phyloP scores from a whole-genome alignment of 2,113 vertebrate genomes.

The Poeciliopsis prolifica region DNA sequence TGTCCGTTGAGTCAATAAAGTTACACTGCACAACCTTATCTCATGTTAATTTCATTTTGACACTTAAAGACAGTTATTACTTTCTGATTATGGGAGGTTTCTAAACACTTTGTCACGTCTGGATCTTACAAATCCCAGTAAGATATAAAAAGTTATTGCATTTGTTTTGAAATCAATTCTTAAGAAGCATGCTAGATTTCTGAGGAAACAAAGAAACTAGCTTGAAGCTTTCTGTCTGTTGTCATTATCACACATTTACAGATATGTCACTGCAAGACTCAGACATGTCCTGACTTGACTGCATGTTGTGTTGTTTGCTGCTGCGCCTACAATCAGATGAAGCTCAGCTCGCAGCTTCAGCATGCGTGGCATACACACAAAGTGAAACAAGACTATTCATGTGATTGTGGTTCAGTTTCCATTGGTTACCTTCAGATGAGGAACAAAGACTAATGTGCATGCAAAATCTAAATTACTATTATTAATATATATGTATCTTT shows the following conservation, averaged over 20 bases:
- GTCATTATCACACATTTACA: neutral
- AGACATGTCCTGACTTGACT: neutral
- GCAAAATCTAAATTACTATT: neutral
- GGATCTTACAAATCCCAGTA: no score
- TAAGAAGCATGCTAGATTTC: no score
- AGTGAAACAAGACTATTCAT: neutral
- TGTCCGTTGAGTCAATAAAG: no score
- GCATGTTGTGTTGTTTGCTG: neutral
- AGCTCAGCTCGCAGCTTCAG: neutral
- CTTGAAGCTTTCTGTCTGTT: neutral
- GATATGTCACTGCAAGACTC: neutral
- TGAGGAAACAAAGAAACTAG: neutral
- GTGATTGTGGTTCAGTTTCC: neutral
- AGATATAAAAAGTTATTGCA: no score
- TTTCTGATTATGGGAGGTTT: no score
- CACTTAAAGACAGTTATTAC: no score
- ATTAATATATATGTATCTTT: neutral
- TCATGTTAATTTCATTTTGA: no score
- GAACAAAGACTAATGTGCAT: neutral
- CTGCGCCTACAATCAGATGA: neutral
- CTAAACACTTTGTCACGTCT: no score
- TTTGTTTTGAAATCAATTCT: no score
- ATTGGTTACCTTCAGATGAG: neutral
- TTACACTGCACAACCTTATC: no score
- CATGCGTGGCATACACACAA: neutral